These are phyloP conservation scores for Helleia helle DNA, from an alignment of 2,888 invertebrate species.

Conservation along the genomic window DNA sequence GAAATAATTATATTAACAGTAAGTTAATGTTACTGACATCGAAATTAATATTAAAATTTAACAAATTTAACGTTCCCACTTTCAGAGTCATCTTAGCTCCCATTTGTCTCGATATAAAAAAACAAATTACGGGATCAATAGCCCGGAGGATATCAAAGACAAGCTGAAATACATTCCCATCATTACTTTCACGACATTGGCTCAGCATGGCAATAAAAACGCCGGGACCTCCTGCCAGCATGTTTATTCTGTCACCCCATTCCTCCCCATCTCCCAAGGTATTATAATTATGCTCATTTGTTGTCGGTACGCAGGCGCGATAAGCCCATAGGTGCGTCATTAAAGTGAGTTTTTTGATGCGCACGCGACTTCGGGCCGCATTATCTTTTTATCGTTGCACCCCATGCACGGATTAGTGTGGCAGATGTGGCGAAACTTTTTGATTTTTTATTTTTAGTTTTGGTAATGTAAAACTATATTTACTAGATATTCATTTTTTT, in stretches of 20 bases:
- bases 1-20: too few relatives aligned
- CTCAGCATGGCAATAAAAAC: constrained; percentile 59
- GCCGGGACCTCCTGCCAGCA: constrained; percentile 50
- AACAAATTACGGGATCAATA: constrained; percentile 5
- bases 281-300: constrained; percentile 70
- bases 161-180: constrained; percentile 38
- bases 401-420: constrained; percentile 61
- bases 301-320: constrained; percentile 62
- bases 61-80: too few relatives aligned
- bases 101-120: too few relatives aligned
- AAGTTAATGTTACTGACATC: too few relatives aligned
- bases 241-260: constrained; percentile 54
- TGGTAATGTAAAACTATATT: neutral
- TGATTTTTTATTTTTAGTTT: neutral
- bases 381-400: constrained; percentile 73
- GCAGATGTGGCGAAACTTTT: constrained; percentile 39
- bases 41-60: too few relatives aligned
- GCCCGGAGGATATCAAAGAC: constrained; percentile 8
- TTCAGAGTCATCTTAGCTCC: too few relatives aligned
- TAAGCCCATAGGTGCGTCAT: constrained; percentile 70
- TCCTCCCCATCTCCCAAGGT: constrained; percentile 57
- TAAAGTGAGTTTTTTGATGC: constrained; percentile 59
- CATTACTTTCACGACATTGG: constrained; percentile 61
- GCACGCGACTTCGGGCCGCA: constrained; percentile 64
- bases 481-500: too few relatives aligned